Percentiles rank a stretch among this genome's conserved stretches.
Conservation (phyloP, 1,140 invertebrate species). For the Bombus balteatus region DNA sequence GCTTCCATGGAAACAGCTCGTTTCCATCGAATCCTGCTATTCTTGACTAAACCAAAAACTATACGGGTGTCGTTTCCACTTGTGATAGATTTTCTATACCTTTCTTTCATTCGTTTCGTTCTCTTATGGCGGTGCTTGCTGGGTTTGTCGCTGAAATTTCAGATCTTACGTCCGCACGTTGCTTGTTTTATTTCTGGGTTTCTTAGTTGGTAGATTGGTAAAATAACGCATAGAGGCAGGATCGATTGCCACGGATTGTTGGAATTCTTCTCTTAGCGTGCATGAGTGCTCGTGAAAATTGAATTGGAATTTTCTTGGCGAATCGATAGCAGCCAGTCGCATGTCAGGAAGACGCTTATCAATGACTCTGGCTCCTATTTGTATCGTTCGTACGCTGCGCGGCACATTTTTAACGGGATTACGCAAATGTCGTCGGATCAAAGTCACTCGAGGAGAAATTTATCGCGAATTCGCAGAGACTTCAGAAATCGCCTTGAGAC, state of each 20-base stretch:
- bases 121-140: background rate
- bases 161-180: background rate
- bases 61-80: background rate
- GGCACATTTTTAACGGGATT: slow-evolving; percentile 22
- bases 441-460: slow-evolving; percentile 6
- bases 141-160: background rate
- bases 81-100: background rate
- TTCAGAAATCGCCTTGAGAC: background rate
- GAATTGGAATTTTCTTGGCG: slow-evolving; percentile 34
- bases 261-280: slow-evolving; percentile 24
- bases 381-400: background rate
- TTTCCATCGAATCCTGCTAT: background rate
- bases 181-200: background rate
- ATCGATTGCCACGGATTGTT: background rate
- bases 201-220: background rate
- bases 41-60: background rate
- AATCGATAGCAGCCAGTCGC: slow-evolving; percentile 23
- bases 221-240: background rate
- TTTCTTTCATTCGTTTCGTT: background rate
- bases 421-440: background rate
- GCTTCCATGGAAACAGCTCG: background rate
- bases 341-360: slow-evolving; percentile 18
- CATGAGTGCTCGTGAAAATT: slow-evolving; percentile 34
- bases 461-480: slow-evolving; percentile 18
- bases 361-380: background rate